Conservation (phyloP, 2,797 vertebrate genomes). For the Liasis olivaceus region DNA sequence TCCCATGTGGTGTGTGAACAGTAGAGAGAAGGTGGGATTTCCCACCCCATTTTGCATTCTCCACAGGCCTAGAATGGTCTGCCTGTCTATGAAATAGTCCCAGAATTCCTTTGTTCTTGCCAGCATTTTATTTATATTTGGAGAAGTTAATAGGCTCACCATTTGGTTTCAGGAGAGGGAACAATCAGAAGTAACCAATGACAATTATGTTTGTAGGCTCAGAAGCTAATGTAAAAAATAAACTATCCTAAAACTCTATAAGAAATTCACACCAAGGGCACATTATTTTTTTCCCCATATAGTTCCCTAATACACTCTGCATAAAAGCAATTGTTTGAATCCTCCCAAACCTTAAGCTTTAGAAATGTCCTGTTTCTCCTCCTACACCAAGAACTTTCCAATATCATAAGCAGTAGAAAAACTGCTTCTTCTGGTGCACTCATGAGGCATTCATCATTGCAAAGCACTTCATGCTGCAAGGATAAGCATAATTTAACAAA, state of each 20-base stretch:
- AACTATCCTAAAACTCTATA: neutral
- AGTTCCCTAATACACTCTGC: neutral
- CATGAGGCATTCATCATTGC: neutral
- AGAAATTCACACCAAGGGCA: neutral
- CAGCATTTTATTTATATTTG: neutral
- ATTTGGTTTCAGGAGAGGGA: neutral
- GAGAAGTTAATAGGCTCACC: neutral
- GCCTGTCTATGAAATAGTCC: neutral
- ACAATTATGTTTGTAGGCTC: neutral
- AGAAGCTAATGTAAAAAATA: neutral
- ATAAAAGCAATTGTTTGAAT: neutral
- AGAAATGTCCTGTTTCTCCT: neutral
- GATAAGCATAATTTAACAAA: neutral
- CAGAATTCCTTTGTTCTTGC: neutral
- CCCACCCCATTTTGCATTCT: neutral
- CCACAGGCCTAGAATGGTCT: neutral
- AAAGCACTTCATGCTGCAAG: neutral
- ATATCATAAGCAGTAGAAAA: neutral
- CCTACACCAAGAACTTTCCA: neutral
- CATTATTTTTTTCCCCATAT: neutral
- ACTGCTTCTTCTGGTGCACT: neutral
- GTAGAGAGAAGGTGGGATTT: neutral
- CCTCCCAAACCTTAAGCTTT: neutral
- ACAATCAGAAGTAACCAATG: neutral
- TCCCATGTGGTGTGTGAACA: neutral